Evolutionary conservation across 2,888 invertebrate genomes (phyloP).

Genomic region (Drosophila acutilabella): DNA sequence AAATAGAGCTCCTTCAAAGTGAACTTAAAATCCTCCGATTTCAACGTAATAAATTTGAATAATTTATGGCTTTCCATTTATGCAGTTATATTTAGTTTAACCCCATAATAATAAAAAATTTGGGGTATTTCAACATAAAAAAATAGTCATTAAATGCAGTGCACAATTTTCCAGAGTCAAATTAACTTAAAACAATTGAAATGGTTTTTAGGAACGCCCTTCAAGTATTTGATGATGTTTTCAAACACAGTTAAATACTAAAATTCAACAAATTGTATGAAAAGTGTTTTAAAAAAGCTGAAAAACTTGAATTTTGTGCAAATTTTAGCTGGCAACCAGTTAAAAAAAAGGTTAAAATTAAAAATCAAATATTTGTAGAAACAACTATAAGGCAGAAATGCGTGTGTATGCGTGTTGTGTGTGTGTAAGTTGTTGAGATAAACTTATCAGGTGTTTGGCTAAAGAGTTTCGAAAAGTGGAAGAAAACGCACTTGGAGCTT

Average conservation of each 20-base stretch:
- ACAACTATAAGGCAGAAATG: background rate
- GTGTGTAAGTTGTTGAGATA: background rate
- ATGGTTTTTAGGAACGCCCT: conserved; percentile 3
- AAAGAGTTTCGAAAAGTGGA: conserved; percentile 11
- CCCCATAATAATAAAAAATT: background rate
- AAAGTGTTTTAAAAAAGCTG: conserved; percentile 24
- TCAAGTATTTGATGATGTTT: background rate
- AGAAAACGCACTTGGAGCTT: conserved; percentile 34
- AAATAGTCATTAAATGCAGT: background rate
- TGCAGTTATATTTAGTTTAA: background rate
- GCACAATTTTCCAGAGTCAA: too few species aligned
- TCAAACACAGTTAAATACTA: background rate
- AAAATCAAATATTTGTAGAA: conserved; percentile 7
- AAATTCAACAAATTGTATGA: background rate
- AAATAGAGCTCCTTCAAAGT: too few species aligned
- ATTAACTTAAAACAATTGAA: background rate
- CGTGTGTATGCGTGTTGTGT: background rate
- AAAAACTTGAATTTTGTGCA: conserved; percentile 39
- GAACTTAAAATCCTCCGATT: too few species aligned
- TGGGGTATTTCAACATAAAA: background rate
- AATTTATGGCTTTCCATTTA: background rate
- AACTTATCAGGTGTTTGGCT: conserved; percentile 17
- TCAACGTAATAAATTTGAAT: too few species aligned
- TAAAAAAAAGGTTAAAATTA: conserved; percentile 6
- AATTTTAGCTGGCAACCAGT: conserved; percentile 12